Evolutionary conservation across 2,888 invertebrate species (phyloP).

Genomic region (Drosophila meridiana): DNA sequence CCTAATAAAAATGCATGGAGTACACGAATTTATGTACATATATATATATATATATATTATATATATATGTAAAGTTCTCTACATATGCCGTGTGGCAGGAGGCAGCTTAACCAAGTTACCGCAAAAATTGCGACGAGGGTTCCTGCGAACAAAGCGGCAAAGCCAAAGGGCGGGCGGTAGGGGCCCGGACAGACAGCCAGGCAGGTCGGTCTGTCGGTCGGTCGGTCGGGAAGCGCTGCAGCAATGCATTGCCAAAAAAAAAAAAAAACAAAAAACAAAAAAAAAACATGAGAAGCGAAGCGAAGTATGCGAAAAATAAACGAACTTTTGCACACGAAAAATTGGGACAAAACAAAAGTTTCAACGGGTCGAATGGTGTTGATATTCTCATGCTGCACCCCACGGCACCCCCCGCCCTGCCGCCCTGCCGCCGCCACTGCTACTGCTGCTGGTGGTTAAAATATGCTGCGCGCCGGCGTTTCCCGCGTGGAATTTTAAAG

Average conservation of each 20-base stretch:
- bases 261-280: constrained; percentile 20
- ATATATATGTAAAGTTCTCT: constrained; percentile 34
- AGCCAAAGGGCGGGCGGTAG: neutral
- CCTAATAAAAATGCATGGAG: constrained; percentile 69
- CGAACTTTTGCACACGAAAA: constrained; percentile 61
- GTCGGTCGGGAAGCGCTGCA: constrained; percentile 31
- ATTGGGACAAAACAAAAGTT: constrained; percentile 79
- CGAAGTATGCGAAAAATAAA: constrained; percentile 39
- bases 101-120: constrained; percentile 69
- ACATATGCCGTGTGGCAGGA: constrained; percentile 30
- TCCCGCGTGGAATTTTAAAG: constrained; percentile 71
- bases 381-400: constrained; percentile 70
- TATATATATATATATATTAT: constrained; percentile 9
- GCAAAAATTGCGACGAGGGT: constrained; percentile 68
- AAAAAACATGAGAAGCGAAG: neutral
- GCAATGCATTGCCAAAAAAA: constrained; percentile 63
- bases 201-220: neutral
- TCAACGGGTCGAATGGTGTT: constrained; percentile 69
- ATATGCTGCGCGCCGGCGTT: constrained; percentile 69
- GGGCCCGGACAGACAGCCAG: constrained; percentile 31
- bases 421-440: constrained; percentile 5
- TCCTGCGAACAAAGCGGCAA: constrained; percentile 23
- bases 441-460: constrained; percentile 63
- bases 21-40: constrained; percentile 58
- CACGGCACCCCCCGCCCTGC: neutral